Percentiles rank a stretch among this genome's conserved stretches.
These are phyloP conservation scores for Sebastes kiyomatsui DNA, from an alignment of 2,797 vertebrate genomes.

Conservation along the genomic window DNA sequence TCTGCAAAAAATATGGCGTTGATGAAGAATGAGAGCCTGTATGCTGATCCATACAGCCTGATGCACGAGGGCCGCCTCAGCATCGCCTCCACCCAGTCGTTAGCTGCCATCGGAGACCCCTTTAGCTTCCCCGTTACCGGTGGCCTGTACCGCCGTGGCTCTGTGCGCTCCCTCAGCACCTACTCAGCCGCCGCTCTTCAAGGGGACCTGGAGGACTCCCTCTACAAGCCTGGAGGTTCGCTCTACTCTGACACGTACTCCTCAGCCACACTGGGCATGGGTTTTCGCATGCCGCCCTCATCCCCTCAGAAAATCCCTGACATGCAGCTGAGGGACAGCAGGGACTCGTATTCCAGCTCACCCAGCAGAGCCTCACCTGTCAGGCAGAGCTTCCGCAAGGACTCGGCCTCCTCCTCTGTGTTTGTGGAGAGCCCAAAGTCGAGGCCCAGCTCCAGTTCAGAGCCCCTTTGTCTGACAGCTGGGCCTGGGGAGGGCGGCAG, in stretches of 20 bases:
- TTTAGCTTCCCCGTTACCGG: conserved; percentile 89
- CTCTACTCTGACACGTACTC: conserved; percentile 91
- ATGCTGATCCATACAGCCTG: conserved; percentile 94
- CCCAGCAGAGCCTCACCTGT: conserved; percentile 94
- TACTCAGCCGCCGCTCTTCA: conserved; percentile 95
- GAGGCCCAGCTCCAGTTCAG: conserved; percentile 85
- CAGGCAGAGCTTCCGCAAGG: conserved; percentile 94
- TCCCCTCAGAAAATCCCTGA: conserved; percentile 95
- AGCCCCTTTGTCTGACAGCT: conserved; percentile 88
- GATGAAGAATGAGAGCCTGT: conserved; percentile 94
- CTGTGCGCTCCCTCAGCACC: conserved; percentile 95
- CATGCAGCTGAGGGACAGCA: conserved; percentile 85
- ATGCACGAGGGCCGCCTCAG: conserved; percentile 95
- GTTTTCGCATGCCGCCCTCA: conserved; percentile 91
- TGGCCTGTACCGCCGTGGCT: conserved; percentile 94
- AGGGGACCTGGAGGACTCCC: conserved; percentile 91
- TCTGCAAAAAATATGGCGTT: conserved; percentile 93
- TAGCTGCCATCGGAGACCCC: conserved; percentile 91
- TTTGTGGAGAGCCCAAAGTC: conserved; percentile 93
- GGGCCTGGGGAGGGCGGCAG: conserved; percentile 79
- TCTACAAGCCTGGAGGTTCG: conserved; percentile 92
- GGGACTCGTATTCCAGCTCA: conserved; percentile 90
- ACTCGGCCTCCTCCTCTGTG: conserved; percentile 92
- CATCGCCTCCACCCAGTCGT: conserved; percentile 92
- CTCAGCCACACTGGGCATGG: conserved; percentile 87